Base-by-base conservation (phyloP, 2,113 vertebrate species). In the Chinchilla lanigera region DNA sequence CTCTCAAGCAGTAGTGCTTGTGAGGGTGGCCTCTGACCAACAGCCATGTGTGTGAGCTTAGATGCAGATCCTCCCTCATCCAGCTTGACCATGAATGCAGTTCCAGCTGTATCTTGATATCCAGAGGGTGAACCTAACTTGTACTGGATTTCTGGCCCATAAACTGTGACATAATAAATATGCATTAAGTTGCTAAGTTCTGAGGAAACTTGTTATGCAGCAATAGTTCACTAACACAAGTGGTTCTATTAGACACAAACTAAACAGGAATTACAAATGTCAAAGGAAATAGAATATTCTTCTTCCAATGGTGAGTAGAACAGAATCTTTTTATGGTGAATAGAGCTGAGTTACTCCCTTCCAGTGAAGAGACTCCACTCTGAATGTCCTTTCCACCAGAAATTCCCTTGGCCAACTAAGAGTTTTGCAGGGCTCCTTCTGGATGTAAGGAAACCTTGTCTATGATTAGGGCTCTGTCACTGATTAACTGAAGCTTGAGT, bases 61-160 rank as follows among this genome's bases (percentile, higher is more conserved):
- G 50, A 12, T 1, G 5, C 12, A 50, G 63, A 26, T 41, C 28
- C 60, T 81, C 35, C 22, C 20, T 3, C 0, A 7, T 1, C 5
- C 19, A 44, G 33, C 41, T 6, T 81, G 22, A 22, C 47, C 54
- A 13, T 4, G n/a, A 61, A 2, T 1, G 16, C 2, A 28, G n/a
- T 26, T 47, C 22, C 28, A 65, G 75, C 20, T 4, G 1, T 47
- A 8, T 13, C 47, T 24, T 44, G 38, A 41, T 75, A 75, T 41
- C 71, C 38, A 75, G 35, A 54, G n/a, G 47, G 58, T 3, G 10
- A 44, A 50, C 69, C 61, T 14, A 41, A 44, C 16, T 44, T 82
- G 41, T 5, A 20, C 30, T 47, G 56, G 30, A 85, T 67, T 91
- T 85, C 69, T 54, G 69, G 30, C 14, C 35, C 56, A 63, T 58